Percentiles rank a stretch among this genome's conserved stretches.
These are phyloP conservation scores for Zaprionus obscuricornis DNA, from an alignment of 2,888 invertebrate genomes.

Conservation along the genomic window DNA sequence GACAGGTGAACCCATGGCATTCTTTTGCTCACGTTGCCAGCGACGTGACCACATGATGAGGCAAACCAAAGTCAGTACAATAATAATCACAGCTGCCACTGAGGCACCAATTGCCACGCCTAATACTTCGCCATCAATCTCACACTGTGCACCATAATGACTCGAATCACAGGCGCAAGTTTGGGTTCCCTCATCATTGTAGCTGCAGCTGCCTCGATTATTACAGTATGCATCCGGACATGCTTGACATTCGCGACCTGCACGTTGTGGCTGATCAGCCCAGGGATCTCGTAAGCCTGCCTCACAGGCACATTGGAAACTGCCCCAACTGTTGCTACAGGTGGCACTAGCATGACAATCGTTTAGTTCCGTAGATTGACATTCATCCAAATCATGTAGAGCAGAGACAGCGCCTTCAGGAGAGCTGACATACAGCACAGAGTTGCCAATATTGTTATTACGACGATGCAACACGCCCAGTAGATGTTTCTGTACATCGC, in stretches of 20 bases:
- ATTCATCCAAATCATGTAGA: conserved; percentile 93
- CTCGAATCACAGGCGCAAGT: conserved; percentile 88
- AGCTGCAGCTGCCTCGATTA: conserved; percentile 93
- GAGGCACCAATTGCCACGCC: conserved; percentile 96
- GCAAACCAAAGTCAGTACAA: conserved; percentile 92
- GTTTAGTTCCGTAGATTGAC: conserved; percentile 90
- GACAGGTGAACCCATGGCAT: conserved; percentile 90
- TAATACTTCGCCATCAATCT: conserved; percentile 95
- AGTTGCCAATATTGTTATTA: conserved; percentile 94
- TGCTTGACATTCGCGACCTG: conserved; percentile 90
- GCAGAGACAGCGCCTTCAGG: conserved; percentile 91
- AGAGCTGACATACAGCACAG: conserved; percentile 92
- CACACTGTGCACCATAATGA: conserved; percentile 94
- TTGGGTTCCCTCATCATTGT: conserved; percentile 86
- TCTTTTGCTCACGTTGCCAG: conserved; percentile 95
- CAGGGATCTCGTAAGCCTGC: conserved; percentile 90
- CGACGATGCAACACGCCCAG: conserved; percentile 92
- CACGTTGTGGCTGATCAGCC: conserved; percentile 86
- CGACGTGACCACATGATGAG: conserved; percentile 96
- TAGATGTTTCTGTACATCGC: conserved; percentile 92
- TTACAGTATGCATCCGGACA: conserved; percentile 92
- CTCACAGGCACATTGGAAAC: conserved; percentile 88
- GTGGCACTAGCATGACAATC: conserved; percentile 92
- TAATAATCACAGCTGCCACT: conserved; percentile 94
- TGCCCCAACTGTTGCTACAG: conserved; percentile 93